Evolutionary conservation across 2,888 invertebrate genomes (phyloP), one percentile per base, ranked within the genome.

Genomic region (Sycophila texana): DNA sequence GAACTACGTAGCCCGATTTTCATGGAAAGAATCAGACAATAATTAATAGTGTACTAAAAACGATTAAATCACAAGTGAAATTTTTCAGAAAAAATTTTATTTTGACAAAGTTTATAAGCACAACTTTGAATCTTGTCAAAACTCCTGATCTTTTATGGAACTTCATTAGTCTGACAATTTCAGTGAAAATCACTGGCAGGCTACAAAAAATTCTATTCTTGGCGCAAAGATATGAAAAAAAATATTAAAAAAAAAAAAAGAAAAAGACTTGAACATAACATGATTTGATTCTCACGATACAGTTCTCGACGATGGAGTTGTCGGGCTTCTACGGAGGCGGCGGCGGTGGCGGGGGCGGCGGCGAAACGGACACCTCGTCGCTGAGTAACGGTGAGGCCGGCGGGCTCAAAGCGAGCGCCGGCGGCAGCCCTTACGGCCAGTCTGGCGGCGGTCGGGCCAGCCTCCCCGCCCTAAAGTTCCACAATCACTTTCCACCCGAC

Each of bases 401-500:
- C 90, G 90, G 94, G 93, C 68, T 79, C 10, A 77, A 77, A 53
- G 75, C 60, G 13, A 77, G 77, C 30, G 79, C 74, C 51, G 79
- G 73, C 0, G 74, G 74, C 49, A 82, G 82, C 58, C 80, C 80
- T 2, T 80, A 76, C 75, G 81, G 65, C 2, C 70, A 72, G 13
- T 55, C 73, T 85, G 94, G 94, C 83, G 53, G 60, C 3, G 51
- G 93, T 84, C 94, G 94, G 88, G 73, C 96, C 72, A 95, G 95
- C 86, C 94, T 96, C 82, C 96, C 96, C 74, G 96, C 96, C 85
- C 93, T 97, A 85, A 97, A 97, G 91, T 97, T 97, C 91, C 97
- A 97, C 93, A 97, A 97, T 91, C 96, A 97, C 89, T 97, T 97
- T 92, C 97, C 97, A 87, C 97, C 96, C 82, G 97, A 97, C 90